Percentiles rank a stretch among this genome's conserved stretches.
Conservation (phyloP, 2,888 invertebrate species). For the Ectemnius cavifrons region DNA sequence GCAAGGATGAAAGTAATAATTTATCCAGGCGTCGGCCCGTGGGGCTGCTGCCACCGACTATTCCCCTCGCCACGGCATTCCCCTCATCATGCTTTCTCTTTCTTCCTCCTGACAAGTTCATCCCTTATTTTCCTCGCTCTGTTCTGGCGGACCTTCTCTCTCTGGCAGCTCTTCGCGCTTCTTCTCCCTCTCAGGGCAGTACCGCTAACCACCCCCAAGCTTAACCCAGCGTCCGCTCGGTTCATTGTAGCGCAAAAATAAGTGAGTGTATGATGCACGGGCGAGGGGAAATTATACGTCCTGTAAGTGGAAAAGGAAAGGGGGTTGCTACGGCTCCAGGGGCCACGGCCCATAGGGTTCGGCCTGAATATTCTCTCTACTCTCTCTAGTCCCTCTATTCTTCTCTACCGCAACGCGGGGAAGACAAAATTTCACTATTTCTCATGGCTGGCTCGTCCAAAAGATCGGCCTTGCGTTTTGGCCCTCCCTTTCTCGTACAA, state of each 20-base stretch:
- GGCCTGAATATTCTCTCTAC: conserved; percentile 7
- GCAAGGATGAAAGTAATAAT: conserved; percentile 71
- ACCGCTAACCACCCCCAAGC: conserved; percentile 51
- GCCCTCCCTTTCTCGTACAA: conserved; percentile 6
- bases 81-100: background rate
- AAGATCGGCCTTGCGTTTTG: conserved; percentile 15
- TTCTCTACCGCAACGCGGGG: conserved; percentile 30
- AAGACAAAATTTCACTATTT: conserved; percentile 49
- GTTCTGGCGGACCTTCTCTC: conserved; percentile 7
- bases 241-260: conserved; percentile 74
- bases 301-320: conserved; percentile 67
- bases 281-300: conserved; percentile 70
- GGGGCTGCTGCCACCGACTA: conserved; percentile 41
- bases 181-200: conserved; percentile 13
- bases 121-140: conserved; percentile 10
- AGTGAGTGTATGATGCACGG: conserved; percentile 74
- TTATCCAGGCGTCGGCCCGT: conserved; percentile 65
- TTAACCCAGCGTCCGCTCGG: conserved; percentile 64
- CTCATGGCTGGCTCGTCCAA: conserved; percentile 38
- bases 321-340: conserved; percentile 62
- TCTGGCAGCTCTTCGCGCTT: background rate
- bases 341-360: conserved; percentile 51
- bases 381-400: too few species aligned
- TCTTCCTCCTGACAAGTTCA: background rate
- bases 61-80: background rate